phyloP scores from a whole-genome alignment of 2,888 invertebrate species.

The Trimorus sp. region DNA sequence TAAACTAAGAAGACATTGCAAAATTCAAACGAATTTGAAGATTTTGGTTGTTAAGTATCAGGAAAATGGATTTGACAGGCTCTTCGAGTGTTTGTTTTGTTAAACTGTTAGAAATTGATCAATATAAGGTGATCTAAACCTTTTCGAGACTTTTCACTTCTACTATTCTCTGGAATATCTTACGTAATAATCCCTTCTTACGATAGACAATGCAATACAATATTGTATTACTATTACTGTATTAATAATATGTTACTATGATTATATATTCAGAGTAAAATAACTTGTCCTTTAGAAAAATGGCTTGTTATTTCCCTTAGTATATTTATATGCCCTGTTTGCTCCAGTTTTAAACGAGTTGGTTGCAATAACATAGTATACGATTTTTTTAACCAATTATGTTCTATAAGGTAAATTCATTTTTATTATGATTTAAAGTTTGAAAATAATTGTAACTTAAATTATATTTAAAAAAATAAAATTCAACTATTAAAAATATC shows the following conservation, averaged over 20 bases:
- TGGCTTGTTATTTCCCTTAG: conserved; percentile 31
- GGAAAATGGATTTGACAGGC: conserved; percentile 24
- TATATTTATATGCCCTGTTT: conserved; percentile 25
- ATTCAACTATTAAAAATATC: too few species aligned
- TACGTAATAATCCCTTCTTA: conserved; percentile 56
- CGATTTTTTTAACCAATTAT: too few species aligned
- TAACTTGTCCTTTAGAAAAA: conserved; percentile 58
- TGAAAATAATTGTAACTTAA: too few species aligned
- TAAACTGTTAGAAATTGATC: conserved; percentile 36
- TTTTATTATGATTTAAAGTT: too few species aligned
- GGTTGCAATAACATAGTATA: not conserved
- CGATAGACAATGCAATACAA: conserved; percentile 54
- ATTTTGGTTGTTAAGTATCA: conserved; percentile 23
- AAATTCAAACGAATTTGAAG: not conserved
- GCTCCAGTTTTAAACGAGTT: conserved; percentile 4
- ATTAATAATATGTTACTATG: conserved; percentile 63
- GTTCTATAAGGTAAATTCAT: too few species aligned
- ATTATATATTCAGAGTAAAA: conserved; percentile 64
- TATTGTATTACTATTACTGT: conserved; percentile 63
- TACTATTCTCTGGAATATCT: conserved; percentile 57
- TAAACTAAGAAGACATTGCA: conserved; percentile 8
- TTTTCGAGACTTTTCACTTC: conserved; percentile 45
- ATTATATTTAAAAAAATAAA: too few species aligned
- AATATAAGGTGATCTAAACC: conserved; percentile 35
- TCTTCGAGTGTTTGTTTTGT: conserved; percentile 37